phyloP scores from a whole-genome alignment of 2,797 vertebrate genomes.

The Onychomys torridus region DNA sequence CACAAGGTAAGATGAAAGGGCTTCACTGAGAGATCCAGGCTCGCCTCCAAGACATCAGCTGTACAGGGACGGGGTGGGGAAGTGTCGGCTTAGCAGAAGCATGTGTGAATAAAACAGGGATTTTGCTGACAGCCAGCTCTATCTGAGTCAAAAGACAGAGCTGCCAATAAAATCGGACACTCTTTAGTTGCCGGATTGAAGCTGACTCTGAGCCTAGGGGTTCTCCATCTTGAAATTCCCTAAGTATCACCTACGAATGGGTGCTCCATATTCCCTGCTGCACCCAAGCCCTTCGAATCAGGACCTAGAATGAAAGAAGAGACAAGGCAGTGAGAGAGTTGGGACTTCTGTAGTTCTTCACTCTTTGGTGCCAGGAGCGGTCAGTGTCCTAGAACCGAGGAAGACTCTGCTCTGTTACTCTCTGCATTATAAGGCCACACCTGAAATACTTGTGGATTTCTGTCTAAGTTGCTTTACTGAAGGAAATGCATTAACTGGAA shows the following conservation, averaged over 20 bases:
- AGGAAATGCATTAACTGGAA: background rate
- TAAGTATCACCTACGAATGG: background rate
- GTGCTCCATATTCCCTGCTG: background rate
- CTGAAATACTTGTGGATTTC: background rate
- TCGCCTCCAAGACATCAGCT: slow-evolving; percentile 65
- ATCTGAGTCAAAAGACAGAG: slow-evolving; percentile 68
- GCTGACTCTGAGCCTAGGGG: background rate
- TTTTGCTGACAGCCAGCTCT: slow-evolving; percentile 73
- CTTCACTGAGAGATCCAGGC: slow-evolving; percentile 49
- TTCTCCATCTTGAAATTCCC: slow-evolving; percentile 6
- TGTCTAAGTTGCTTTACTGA: background rate
- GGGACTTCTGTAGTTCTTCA: background rate
- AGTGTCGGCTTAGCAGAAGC: slow-evolving; percentile 71
- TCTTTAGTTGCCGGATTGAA: slow-evolving; percentile 10
- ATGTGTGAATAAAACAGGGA: slow-evolving; percentile 77
- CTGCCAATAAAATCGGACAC: slow-evolving; percentile 54
- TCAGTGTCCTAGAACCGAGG: background rate
- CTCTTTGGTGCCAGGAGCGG: background rate
- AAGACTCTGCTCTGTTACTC: background rate
- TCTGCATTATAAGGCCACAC: background rate
- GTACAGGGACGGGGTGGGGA: slow-evolving; percentile 58
- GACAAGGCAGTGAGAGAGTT: background rate
- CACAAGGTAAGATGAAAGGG: slow-evolving; percentile 62
- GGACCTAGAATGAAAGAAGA: background rate
- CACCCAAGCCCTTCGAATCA: background rate